Base-by-base conservation (phyloP, 2,888 invertebrate genomes). In the Noctua pronuba region DNA sequence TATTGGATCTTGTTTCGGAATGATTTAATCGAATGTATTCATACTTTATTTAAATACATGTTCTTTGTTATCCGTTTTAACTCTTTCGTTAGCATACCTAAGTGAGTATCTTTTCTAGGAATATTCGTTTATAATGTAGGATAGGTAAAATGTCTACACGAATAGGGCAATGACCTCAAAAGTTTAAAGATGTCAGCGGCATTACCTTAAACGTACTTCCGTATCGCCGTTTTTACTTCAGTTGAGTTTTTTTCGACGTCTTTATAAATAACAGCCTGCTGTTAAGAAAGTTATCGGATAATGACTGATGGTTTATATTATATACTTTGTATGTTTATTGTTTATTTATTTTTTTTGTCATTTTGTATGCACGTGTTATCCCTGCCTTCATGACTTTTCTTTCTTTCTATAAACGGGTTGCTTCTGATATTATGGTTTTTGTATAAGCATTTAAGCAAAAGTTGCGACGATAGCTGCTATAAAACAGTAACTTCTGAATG, bases 111-210 rank as follows among this genome's bases (percentile, higher is more conserved):
- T 18, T 55, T 46, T 62, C 65, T 62, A 60, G 21, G 7, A 4
- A 62, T 24, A 10, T 55, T 55, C 4, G 16, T 44, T 62, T 18
- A n/a, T 38, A 79, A 49, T 62, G 11, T 49, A 38, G 60, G 31
- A 24, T 52, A 35, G 49, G 31, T 35, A 44, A 52, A 31, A 58
- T 44, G 55, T 58, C 18, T 68, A 21, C 16, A 44, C 0, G 4
- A 46, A 35, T 31, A 80, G 84, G 80, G 44, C 64, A 82, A 66
- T 69, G 73, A 79, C 52, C 58, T 38, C 24, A 69, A 69, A 73
- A 24, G 49, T 68, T 72, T 55, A 31, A 72, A 62, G 60, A 58
- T 67, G 81, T 83, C 78, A 69, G 44, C 38, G 35, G 24, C 67
- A 41, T 64, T 55, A 28, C 84, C 72, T 62, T 79, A 73, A 65